Conservation (phyloP, 2,888 invertebrate genomes). For the Pachliopta kotzebuea region DNA sequence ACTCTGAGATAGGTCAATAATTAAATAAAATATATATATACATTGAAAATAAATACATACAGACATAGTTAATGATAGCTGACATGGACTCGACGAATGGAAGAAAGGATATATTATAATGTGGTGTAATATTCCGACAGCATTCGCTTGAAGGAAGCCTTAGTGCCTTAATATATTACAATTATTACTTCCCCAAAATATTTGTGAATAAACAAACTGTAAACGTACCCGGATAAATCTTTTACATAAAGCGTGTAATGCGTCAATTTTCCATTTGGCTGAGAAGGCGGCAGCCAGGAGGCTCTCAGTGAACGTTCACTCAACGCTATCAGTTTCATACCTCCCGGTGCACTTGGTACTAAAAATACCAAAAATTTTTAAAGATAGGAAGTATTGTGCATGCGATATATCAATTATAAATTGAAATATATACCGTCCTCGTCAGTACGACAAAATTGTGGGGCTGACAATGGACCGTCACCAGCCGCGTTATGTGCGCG, state of each 20-base stretch:
- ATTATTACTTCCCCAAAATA: too few relatives aligned
- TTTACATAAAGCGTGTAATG: constrained; percentile 90
- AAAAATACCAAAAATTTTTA: constrained; percentile 30
- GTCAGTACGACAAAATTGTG: constrained; percentile 90
- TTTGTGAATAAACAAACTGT: neutral
- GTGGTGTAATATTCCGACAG: too few relatives aligned
- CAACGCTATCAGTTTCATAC: constrained; percentile 90
- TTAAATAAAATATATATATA: too few relatives aligned
- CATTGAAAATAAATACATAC: too few relatives aligned
- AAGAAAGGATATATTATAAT: too few relatives aligned
- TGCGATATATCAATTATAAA: neutral
- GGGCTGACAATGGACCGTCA: constrained; percentile 88
- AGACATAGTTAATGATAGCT: too few relatives aligned
- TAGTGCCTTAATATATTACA: too few relatives aligned
- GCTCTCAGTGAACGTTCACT: constrained; percentile 90
- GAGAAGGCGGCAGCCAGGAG: constrained; percentile 90
- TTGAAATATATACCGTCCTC: constrained; percentile 86
- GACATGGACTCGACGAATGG: too few relatives aligned
- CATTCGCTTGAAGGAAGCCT: too few relatives aligned
- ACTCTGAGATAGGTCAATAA: too few relatives aligned
- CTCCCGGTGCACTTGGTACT: constrained; percentile 93
- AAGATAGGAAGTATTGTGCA: neutral
- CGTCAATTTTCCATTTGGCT: constrained; percentile 90
- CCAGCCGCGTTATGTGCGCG: constrained; percentile 92
- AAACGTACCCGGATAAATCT: constrained; percentile 80